These are phyloP conservation scores for Rhipidura dahli DNA, from an alignment of 2,113 vertebrate species.

Conservation along the genomic window DNA sequence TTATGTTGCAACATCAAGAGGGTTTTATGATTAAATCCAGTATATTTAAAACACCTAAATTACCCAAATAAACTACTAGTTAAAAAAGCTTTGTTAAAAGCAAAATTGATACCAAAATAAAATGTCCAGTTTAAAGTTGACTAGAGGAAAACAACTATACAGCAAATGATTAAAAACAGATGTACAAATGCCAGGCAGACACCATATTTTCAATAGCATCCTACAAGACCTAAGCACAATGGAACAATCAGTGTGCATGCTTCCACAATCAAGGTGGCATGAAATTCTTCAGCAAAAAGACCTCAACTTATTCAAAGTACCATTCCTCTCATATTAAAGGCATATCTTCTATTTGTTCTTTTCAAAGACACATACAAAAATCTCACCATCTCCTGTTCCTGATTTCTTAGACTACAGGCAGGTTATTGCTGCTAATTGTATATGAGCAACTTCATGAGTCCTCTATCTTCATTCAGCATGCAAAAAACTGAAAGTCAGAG, in stretches of 20 bases:
- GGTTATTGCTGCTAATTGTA: neutral
- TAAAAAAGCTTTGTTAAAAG: neutral
- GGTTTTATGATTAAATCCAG: neutral
- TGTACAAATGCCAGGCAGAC: neutral
- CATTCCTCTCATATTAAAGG: neutral
- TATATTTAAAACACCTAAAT: neutral
- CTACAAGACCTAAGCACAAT: neutral
- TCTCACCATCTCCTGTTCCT: rapidly evolving
- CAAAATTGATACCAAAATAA: neutral
- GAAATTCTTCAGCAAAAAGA: neutral
- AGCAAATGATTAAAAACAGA: neutral
- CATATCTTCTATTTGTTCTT: neutral
- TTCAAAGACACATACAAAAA: neutral
- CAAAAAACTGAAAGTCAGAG: neutral
- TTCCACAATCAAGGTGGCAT: neutral
- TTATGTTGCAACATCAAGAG: neutral
- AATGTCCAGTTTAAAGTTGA: neutral
- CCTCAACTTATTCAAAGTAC: neutral
- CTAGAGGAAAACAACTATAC: neutral
- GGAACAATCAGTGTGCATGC: neutral
- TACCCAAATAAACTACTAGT: neutral
- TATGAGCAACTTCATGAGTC: neutral
- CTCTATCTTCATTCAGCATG: neutral
- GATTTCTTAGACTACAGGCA: neutral
- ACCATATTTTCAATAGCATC: neutral